Evolutionary conservation across 1,140 invertebrate genomes (phyloP).

Genomic region (Drosophila eugracilis): DNA sequence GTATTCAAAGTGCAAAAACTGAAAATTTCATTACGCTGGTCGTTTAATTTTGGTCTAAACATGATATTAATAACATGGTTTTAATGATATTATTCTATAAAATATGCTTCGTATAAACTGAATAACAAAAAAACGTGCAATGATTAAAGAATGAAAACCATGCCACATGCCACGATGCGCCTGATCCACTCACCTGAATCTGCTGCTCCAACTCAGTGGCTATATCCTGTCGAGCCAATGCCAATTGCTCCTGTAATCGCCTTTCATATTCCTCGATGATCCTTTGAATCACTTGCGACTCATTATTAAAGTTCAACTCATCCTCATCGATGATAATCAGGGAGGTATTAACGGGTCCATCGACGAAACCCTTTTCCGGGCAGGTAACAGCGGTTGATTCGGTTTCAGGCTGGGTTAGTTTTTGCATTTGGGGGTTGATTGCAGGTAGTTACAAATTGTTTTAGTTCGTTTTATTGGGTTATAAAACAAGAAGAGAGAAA

Average conservation of each 20-base stretch:
- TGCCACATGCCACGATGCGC: constrained; percentile 7
- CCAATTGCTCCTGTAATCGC: constrained; percentile 87
- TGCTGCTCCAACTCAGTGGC: constrained; percentile 87
- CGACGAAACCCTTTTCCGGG: constrained; percentile 6
- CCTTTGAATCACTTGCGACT: constrained; percentile 85
- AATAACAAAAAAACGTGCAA: constrained; percentile 16
- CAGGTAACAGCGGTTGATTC: constrained; percentile 59
- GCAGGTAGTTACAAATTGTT: constrained; percentile 65
- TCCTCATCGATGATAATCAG: constrained; percentile 83
- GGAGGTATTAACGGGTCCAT: constrained; percentile 52
- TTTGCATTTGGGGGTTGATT: constrained; percentile 20
- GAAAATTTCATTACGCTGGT: too few species aligned
- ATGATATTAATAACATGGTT: too few species aligned
- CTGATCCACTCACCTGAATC: constrained; percentile 86
- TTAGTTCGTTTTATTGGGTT: constrained; percentile 61
- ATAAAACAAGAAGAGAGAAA: constrained; percentile 48
- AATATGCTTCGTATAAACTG: background rate
- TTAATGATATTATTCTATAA: too few species aligned
- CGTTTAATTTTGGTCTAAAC: background rate
- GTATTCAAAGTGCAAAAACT: too few species aligned
- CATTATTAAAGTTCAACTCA: constrained; percentile 75
- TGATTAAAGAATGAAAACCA: constrained; percentile 8
- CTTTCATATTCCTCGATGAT: constrained; percentile 85
- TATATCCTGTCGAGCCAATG: constrained; percentile 87
- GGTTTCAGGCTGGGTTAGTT: constrained; percentile 55